Conservation (phyloP, 1,140 invertebrate genomes). For the Zelostemma sp. region DNA sequence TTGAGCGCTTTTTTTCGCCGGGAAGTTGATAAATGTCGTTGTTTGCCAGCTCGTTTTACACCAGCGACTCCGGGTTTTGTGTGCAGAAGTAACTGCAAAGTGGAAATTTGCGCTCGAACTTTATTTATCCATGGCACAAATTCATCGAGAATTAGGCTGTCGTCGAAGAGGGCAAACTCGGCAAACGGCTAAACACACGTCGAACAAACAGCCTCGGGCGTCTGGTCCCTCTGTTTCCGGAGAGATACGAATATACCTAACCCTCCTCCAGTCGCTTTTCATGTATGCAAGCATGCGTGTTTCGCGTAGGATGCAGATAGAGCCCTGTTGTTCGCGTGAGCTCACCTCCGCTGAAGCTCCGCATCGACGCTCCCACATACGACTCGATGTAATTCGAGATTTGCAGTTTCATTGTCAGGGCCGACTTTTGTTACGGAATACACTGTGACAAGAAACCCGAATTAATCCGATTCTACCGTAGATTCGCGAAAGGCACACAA, state of each 20-base stretch:
- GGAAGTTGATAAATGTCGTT: background rate
- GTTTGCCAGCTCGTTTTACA: background rate
- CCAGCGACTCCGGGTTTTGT: background rate
- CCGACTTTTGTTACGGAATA: conserved; percentile 38
- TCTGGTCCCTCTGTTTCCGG: conserved; percentile 29
- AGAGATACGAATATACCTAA: conserved; percentile 20
- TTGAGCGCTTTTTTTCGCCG: no score
- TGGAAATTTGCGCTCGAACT: background rate
- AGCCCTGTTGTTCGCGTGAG: conserved; percentile 28
- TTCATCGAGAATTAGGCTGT: conserved; percentile 29
- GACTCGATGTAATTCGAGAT: conserved; percentile 34
- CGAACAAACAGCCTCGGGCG: conserved; percentile 44
- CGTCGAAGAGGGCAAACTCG: conserved; percentile 27
- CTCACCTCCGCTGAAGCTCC: conserved; percentile 42
- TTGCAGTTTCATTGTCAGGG: conserved; percentile 39
- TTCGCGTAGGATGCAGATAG: conserved; percentile 15
- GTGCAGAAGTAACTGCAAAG: background rate
- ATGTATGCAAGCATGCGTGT: conserved; percentile 27
- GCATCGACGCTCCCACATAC: conserved; percentile 26
- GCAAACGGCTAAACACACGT: conserved; percentile 42
- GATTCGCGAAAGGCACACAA: no score
- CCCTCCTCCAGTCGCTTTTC: conserved; percentile 29
- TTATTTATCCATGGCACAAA: conserved; percentile 26
- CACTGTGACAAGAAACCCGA: conserved; percentile 28
- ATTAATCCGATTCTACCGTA: conserved; percentile 13